A percentile compares a stretch with the other conserved stretches of the same genome.
phyloP scores from a whole-genome alignment of 2,113 vertebrate genomes.

The Alosa alosa region DNA sequence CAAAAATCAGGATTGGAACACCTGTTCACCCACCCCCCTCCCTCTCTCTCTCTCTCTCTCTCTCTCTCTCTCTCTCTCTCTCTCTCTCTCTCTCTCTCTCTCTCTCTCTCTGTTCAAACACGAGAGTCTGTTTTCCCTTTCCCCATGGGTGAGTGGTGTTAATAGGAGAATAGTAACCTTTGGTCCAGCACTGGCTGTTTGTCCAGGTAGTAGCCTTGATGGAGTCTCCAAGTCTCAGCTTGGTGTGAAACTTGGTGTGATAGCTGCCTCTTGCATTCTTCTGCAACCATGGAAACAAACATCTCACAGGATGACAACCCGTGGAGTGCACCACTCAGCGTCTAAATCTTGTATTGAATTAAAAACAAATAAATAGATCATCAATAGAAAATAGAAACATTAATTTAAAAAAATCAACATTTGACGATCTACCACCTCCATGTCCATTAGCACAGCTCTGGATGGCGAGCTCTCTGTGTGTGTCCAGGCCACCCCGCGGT shows the following conservation, averaged over 20 bases:
- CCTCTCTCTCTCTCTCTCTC: background rate
- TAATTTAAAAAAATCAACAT: background rate
- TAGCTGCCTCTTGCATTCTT: background rate
- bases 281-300: constrained; percentile 12
- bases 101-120: background rate
- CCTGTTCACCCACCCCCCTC: background rate
- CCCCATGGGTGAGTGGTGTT: background rate
- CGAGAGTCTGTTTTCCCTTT: background rate
- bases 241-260: background rate
- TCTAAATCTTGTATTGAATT: background rate
- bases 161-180: background rate
- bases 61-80: background rate
- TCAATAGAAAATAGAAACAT: no score
- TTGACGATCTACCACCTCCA: background rate
- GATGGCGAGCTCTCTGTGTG: background rate
- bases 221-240: constrained; percentile 18
- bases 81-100: background rate
- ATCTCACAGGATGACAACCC: constrained; percentile 1
- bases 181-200: constrained; percentile 20
- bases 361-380: no score
- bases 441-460: background rate
- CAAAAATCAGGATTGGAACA: background rate
- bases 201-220: constrained; percentile 20
- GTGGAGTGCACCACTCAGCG: background rate
- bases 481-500: background rate